phyloP scores from a whole-genome alignment of 2,888 invertebrate genomes.

The Ophion slaviceki region DNA sequence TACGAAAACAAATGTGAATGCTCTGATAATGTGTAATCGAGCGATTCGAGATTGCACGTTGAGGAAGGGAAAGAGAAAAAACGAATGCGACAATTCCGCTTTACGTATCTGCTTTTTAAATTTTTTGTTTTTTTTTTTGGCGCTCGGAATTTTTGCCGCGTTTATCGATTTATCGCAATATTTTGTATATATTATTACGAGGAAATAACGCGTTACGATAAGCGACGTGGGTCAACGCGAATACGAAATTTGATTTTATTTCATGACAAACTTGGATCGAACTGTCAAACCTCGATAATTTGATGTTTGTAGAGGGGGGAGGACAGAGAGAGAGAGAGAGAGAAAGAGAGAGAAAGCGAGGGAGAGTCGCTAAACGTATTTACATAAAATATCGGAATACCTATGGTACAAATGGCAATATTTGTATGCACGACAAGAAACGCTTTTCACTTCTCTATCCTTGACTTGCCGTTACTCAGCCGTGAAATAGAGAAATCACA shows the following conservation, averaged over 20 bases:
- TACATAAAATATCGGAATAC: background rate
- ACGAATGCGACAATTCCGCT: background rate
- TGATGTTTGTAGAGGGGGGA: background rate
- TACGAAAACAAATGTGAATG: background rate
- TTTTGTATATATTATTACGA: background rate
- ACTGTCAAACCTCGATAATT: background rate
- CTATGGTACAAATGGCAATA: background rate
- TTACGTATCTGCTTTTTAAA: background rate
- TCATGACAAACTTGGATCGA: background rate
- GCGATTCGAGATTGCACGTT: background rate
- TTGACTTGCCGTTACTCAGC: slow-evolving; percentile 1
- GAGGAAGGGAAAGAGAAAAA: background rate
- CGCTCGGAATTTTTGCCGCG: no score
- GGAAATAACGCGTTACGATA: background rate
- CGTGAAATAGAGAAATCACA: slow-evolving; percentile 20
- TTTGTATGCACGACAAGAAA: slow-evolving; percentile 19
- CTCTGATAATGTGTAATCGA: background rate
- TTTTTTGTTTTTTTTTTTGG: no score
- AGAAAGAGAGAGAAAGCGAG: no score
- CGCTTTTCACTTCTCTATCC: background rate
- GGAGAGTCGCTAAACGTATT: background rate
- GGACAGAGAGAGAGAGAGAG: background rate
- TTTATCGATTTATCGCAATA: background rate
- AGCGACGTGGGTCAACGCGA: background rate
- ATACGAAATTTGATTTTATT: background rate